Evolutionary conservation across 2,797 vertebrate species (phyloP).

Genomic region (Loriculus beryllinus): DNA sequence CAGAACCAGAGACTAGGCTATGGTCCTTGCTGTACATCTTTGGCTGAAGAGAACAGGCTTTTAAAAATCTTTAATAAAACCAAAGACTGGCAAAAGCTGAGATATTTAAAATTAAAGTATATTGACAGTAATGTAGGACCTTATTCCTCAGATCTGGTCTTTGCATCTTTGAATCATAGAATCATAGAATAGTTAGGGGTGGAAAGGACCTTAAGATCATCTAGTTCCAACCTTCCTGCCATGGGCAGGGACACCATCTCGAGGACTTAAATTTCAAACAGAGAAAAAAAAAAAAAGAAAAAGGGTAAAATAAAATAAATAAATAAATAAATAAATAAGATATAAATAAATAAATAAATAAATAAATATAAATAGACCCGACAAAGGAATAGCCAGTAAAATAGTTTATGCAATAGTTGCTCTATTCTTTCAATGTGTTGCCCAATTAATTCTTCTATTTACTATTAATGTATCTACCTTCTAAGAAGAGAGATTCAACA

Average conservation of each 20-base stretch:
- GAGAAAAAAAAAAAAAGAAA: rapidly evolving
- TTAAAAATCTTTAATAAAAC: background rate
- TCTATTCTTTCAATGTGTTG: background rate
- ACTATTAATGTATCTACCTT: background rate
- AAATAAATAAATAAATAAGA: background rate
- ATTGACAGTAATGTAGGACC: background rate
- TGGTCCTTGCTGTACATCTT: background rate
- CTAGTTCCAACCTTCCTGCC: no score
- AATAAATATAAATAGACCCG: no score
- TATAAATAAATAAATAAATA: background rate
- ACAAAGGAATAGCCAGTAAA: background rate
- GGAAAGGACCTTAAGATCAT: no score
- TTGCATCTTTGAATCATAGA: background rate
- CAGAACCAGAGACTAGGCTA: background rate
- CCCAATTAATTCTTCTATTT: background rate
- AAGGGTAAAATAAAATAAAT: background rate
- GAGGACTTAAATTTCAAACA: background rate
- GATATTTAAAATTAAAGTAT: background rate
- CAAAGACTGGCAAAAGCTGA: background rate
- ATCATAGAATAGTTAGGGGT: no score
- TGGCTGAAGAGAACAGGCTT: no score
- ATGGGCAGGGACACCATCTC: background rate
- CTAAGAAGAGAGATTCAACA: background rate
- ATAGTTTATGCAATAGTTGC: background rate
- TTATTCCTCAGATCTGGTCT: background rate